Evolutionary conservation across 2,113 vertebrate genomes (phyloP).

Genomic region (Sitta europaea): DNA sequence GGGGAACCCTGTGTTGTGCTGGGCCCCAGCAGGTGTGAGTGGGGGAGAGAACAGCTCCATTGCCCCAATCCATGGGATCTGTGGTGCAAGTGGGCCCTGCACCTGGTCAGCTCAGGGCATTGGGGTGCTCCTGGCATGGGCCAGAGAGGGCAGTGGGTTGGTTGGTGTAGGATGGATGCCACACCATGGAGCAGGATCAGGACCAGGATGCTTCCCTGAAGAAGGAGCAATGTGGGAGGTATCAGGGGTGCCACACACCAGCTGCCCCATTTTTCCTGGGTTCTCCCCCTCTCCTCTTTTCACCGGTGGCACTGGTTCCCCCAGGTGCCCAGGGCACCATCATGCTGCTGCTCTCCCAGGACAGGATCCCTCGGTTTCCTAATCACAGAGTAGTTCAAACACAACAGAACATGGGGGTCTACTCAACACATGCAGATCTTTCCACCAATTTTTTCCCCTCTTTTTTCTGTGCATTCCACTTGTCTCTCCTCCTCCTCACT

Average conservation of each 20-base stretch:
- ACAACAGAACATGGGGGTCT: background rate
- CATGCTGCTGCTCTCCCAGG: background rate
- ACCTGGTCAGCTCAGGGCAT: background rate
- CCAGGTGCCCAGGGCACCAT: background rate
- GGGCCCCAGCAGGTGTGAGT: fast-evolving
- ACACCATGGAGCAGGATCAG: background rate
- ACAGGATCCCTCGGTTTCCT: background rate
- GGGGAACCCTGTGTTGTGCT: background rate
- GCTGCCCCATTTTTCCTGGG: background rate
- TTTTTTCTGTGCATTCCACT: background rate
- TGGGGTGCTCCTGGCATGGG: background rate
- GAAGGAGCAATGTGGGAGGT: background rate
- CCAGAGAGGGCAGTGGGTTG: background rate
- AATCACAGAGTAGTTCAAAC: background rate
- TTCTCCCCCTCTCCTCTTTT: background rate
- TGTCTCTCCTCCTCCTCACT: background rate
- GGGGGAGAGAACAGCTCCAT: background rate
- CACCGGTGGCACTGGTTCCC: fast-evolving
- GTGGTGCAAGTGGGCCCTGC: background rate
- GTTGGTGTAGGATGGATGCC: background rate
- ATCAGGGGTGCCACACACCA: background rate
- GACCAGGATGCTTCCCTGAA: background rate
- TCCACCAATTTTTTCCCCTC: background rate
- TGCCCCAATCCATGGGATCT: background rate
- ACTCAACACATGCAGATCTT: background rate